phyloP scores from a whole-genome alignment of 2,797 vertebrate species.

The Threskiornis aethiopicus region DNA sequence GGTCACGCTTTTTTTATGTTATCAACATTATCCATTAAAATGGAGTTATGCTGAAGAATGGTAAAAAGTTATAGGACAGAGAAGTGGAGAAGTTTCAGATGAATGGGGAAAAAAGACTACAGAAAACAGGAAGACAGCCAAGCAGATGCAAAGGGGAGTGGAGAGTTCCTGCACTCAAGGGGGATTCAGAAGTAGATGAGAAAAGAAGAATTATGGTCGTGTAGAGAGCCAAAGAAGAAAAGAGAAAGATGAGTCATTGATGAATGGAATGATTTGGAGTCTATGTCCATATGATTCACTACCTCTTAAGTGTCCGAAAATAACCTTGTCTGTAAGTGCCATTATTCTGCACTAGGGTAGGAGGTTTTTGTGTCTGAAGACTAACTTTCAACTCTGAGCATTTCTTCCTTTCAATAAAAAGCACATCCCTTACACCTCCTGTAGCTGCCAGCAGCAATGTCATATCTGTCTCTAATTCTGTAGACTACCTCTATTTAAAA shows the following conservation, averaged over 20 bases:
- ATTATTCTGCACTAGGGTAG: constrained; percentile 31
- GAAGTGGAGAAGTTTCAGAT: background rate
- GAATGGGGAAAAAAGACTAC: background rate
- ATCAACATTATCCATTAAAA: background rate
- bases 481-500: background rate
- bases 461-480: background rate
- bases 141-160: background rate
- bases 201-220: background rate
- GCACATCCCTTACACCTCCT: background rate
- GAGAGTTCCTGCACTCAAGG: background rate
- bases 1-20: background rate
- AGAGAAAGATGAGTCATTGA: constrained; percentile 30
- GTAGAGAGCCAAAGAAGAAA: constrained; percentile 12
- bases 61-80: background rate
- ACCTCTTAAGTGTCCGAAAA: constrained; percentile 37
- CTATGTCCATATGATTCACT: constrained; percentile 42
- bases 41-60: background rate
- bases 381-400: constrained; percentile 1
- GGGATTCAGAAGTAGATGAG: background rate
- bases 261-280: constrained; percentile 39
- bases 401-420: constrained; percentile 2
- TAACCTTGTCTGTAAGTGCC: constrained; percentile 27
- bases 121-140: background rate
- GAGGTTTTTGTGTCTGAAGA: constrained; percentile 37
- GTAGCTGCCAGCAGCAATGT: background rate